Percentiles rank a stretch among this genome's conserved stretches.
These are phyloP conservation scores for Crotophaga sulcirostris DNA, from an alignment of 2,113 vertebrate species.

Conservation along the genomic window DNA sequence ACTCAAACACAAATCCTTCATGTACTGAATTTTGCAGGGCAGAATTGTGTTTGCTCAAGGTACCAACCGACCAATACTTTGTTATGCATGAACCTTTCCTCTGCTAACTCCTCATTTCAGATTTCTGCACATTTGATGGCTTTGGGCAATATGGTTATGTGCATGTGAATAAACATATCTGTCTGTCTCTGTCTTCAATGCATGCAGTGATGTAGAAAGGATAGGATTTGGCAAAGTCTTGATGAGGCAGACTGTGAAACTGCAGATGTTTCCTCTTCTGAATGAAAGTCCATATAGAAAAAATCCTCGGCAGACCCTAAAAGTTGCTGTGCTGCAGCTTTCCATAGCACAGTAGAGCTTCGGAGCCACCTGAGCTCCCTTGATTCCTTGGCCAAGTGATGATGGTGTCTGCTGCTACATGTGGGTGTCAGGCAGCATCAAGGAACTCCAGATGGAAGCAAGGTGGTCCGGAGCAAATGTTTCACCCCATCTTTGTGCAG, in stretches of 20 bases:
- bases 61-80: neutral
- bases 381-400: neutral
- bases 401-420: neutral
- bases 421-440: neutral
- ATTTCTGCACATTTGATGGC: constrained; percentile 14
- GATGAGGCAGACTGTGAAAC: constrained; percentile 42
- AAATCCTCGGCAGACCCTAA: neutral
- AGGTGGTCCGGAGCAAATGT: neutral
- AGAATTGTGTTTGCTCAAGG: constrained; percentile 52
- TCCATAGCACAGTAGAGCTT: neutral
- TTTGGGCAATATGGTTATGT: constrained; percentile 28
- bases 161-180: constrained; percentile 48
- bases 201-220: constrained; percentile 46
- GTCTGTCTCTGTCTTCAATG: neutral
- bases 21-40: neutral
- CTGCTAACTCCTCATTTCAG: neutral
- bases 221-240: neutral
- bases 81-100: constrained; percentile 37
- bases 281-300: neutral
- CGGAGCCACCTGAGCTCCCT: neutral
- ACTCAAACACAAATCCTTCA: neutral
- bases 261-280: neutral
- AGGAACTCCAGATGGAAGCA: neutral
- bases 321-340: neutral
- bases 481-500: neutral